Conservation (phyloP, 2,888 invertebrate genomes). For the Sacculina carcini region DNA sequence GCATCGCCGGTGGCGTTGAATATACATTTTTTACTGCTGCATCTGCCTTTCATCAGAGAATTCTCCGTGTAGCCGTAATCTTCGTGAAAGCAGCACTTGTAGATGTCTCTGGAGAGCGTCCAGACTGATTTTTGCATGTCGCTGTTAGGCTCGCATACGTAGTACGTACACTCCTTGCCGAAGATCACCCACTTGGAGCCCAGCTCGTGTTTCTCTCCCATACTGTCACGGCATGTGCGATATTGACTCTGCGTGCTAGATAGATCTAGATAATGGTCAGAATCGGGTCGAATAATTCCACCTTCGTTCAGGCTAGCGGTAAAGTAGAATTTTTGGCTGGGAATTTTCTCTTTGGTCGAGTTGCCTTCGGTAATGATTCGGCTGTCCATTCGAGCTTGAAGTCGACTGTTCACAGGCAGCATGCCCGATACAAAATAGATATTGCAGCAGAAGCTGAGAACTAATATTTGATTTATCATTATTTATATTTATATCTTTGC, state of each 20-base stretch:
- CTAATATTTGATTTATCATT: too few species aligned
- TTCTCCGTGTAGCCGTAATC: not conserved
- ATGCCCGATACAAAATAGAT: too few species aligned
- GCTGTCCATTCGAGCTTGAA: not conserved
- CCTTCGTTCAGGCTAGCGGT: not conserved
- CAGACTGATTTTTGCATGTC: not conserved
- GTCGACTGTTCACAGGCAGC: too few species aligned
- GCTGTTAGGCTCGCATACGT: not conserved
- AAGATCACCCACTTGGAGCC: not conserved
- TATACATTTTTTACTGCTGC: not conserved
- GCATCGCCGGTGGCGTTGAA: not conserved
- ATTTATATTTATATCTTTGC: too few species aligned
- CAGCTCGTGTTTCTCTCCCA: not conserved
- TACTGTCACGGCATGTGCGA: not conserved
- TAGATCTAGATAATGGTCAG: not conserved
- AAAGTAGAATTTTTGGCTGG: not conserved
- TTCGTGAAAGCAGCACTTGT: not conserved
- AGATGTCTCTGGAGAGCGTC: not conserved
- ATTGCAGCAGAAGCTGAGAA: too few species aligned
- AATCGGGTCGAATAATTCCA: not conserved
- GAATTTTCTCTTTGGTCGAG: not conserved
- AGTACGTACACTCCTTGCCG: not conserved
- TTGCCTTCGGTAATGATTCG: not conserved
- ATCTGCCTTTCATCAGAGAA: not conserved
- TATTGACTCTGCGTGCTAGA: not conserved